Evolutionary conservation across 2,113 vertebrate genomes (phyloP), one percentile per base, ranked within the genome.

Genomic region (Sinocyclocheilus grahami): DNA sequence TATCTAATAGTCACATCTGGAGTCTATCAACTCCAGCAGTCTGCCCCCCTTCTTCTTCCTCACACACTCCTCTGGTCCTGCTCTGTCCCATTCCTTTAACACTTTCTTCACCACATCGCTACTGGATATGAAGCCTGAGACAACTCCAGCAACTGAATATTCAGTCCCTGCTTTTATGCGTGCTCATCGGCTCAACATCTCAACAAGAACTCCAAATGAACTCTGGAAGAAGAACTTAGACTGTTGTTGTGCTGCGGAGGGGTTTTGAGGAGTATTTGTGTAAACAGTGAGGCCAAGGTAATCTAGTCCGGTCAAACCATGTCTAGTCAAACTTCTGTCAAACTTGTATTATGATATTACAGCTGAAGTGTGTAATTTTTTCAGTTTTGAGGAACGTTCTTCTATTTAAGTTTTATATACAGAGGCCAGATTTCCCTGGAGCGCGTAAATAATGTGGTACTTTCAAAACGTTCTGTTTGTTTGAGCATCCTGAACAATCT

Each of bases 1-100:
- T 95, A 96, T 95, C 94, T 94, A 90, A 94, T 91, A 94, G 92
- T 91, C 94, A 95, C 94, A 95, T 95, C 95, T 95, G 95, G 95
- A 95, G 92, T 94, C 95, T 94, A 95, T 95, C 95, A 96, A 94
- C 93, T 92, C 88, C 89, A 90, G 92, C 91, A 89, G 90, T 90
- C 91, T 18, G 55, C 86, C 84, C 67, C 72, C 72, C 69, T 42
- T n/a, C 55, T 71, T 62, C 58, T 37, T 79, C 58, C 71, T 53
- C 82, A 76, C 86, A 83, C 65, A 78, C 72, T 88, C 92, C 90
- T 89, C 80, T 90, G 92, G 90, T 92, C 90, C 92, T 93, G 92
- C 91, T 92, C 90, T 93, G 90, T 92, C 89, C 87, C 90, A 86
- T 91, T 91, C 88, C 88, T 93, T 95, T 95, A 96, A 96, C 95